A percentile compares a stretch with the other conserved stretches of the same genome.
phyloP scores from a whole-genome alignment of 2,113 vertebrate genomes.

The Gymnocephalus cernua region DNA sequence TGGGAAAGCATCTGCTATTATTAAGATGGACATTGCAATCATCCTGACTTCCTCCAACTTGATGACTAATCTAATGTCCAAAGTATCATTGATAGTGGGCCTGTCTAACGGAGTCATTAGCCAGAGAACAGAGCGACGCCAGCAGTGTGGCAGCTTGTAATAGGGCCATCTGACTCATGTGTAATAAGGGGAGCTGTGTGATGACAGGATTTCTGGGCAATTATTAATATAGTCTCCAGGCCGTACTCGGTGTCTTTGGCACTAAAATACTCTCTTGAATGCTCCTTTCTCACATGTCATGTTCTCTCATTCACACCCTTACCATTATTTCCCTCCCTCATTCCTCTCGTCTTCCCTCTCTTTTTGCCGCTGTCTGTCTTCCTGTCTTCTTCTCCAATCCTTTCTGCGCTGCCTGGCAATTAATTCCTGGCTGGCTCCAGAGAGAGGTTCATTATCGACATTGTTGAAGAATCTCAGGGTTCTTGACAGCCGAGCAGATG shows the following conservation, averaged over 20 bases:
- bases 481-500: constrained; percentile 49
- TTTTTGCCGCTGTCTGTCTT: constrained; percentile 4
- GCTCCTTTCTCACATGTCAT: constrained; percentile 24
- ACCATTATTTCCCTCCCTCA: constrained; percentile 12
- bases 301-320: constrained; percentile 43
- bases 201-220: constrained; percentile 47
- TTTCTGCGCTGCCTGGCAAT: constrained; percentile 20
- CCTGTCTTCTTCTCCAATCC: constrained; percentile 3
- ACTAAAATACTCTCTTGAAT: constrained; percentile 12
- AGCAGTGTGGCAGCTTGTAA: constrained; percentile 15
- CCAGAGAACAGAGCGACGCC: constrained; percentile 9
- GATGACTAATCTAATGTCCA: constrained; percentile 59
- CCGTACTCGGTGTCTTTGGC: constrained; percentile 4
- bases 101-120: constrained; percentile 45
- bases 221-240: constrained; percentile 51
- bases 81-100: constrained; percentile 31
- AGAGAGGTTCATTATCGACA: constrained; percentile 56
- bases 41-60: constrained; percentile 52
- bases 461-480: constrained; percentile 42
- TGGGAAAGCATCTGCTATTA: constrained; percentile 46
- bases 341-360: background rate
- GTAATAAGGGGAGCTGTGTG: constrained; percentile 43
- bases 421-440: constrained; percentile 41
- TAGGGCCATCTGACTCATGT: constrained; percentile 43
- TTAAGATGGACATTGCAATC: constrained; percentile 64